phyloP scores from a whole-genome alignment of 2,797 vertebrate genomes.

The Orientallactaga sibirica region DNA sequence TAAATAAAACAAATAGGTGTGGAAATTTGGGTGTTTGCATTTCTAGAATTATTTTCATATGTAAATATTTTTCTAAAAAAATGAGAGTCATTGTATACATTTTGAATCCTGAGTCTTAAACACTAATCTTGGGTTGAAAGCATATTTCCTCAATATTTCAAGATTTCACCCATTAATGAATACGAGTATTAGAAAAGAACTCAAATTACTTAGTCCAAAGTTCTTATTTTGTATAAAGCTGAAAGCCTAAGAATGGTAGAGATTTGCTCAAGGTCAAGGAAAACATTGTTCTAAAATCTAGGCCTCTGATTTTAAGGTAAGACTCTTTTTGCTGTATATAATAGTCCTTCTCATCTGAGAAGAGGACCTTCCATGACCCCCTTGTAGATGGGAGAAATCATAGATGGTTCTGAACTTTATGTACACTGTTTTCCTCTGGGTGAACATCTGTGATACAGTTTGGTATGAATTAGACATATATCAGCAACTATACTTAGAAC shows the following conservation, averaged over 20 bases:
- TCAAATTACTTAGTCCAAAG: not conserved
- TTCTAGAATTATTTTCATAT: not conserved
- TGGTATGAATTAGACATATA: not conserved
- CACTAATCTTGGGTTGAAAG: slow-evolving; percentile 7
- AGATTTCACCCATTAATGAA: slow-evolving; percentile 48
- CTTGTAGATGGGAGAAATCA: not conserved
- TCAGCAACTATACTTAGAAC: not conserved
- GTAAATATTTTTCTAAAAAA: slow-evolving; percentile 51
- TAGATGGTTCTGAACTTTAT: not conserved
- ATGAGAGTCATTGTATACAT: not conserved
- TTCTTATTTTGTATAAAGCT: slow-evolving; percentile 11
- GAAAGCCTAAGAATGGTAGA: not conserved
- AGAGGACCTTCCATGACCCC: no score
- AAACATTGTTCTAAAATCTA: not conserved
- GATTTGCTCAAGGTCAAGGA: not conserved
- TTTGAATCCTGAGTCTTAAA: slow-evolving; percentile 58
- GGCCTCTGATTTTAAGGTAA: not conserved
- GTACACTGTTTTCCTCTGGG: not conserved
- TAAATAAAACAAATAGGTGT: not conserved
- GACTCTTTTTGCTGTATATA: not conserved
- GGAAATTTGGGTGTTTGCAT: not conserved
- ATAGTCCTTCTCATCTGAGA: not conserved
- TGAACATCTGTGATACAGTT: not conserved
- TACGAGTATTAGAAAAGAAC: slow-evolving; percentile 22
- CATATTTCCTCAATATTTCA: not conserved